These are phyloP conservation scores for Cantharis flavilabris DNA, from an alignment of 2,888 invertebrate species.

Conservation along the genomic window DNA sequence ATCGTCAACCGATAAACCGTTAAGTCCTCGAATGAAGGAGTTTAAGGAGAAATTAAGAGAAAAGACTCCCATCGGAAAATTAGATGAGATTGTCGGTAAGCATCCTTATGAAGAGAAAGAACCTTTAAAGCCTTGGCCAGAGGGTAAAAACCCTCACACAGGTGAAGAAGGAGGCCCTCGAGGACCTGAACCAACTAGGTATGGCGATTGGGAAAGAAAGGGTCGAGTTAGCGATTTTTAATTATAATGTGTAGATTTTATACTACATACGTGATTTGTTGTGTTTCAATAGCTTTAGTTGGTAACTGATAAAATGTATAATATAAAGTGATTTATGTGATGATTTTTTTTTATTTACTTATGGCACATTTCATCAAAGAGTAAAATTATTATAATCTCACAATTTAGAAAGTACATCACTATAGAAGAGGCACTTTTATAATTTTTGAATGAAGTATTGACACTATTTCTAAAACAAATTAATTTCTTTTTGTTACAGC, in stretches of 20 bases:
- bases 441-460: not conserved
- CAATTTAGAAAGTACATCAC: not conserved
- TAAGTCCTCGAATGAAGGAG: slow-evolving; percentile 65
- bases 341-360: not conserved
- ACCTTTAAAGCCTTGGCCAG: slow-evolving; percentile 81
- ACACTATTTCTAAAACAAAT: not conserved
- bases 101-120: slow-evolving; percentile 82
- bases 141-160: slow-evolving; percentile 87
- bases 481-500: not conserved
- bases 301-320: not conserved
- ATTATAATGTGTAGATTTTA: slow-evolving; percentile 25
- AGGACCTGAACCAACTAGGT: slow-evolving; percentile 98
- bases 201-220: slow-evolving; percentile 99
- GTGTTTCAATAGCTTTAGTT: not conserved
- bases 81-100: slow-evolving; percentile 74
- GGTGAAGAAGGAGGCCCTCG: slow-evolving; percentile 94
- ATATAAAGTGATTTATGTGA: not conserved
- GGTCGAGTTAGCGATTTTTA: slow-evolving; percentile 96
- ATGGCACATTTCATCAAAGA: not conserved
- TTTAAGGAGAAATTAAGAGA: slow-evolving; percentile 74
- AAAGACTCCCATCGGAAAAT: slow-evolving; percentile 68
- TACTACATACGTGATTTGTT: not conserved
- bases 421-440: not conserved
- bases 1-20: slow-evolving; percentile 30
- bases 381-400: not conserved